Base-by-base conservation (phyloP, 2,888 invertebrate species). In the Ecliptopera silaceata region DNA sequence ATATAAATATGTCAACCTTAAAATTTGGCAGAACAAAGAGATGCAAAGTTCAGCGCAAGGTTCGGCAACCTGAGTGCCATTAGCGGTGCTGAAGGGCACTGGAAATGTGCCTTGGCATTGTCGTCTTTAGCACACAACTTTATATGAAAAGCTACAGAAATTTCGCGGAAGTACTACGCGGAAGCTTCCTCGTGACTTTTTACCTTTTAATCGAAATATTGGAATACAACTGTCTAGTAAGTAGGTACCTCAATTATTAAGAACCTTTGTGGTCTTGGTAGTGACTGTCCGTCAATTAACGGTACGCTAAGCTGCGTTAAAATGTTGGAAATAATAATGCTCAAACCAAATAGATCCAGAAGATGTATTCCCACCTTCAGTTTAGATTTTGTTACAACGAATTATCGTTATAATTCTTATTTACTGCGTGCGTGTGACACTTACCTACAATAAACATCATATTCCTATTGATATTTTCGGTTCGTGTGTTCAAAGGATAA, bases 41-140 rank as follows among this genome's bases (percentile, higher is more conserved):
- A 26, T n/a, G 22, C 34, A 17, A 50, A 50, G 34, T 43, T 51
- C 42, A 36, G n/a, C 36, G 34, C 31, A 31, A 17, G 36, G 51
- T 36, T 22, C 43, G 36, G 4, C 12, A 22, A 51, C 43, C 43
- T n/a, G 50, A 36, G 6, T 10, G 32, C 20, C 34, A 29, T 12
- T 15, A 6, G 42, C 42, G 31, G 36, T 36, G 10, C 8, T n/a
- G 38, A 41, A 41, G 29, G 39, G 8, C 29, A 39, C 17, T 39
- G 26, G 34, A 36, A 18, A 22, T 22, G 26, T 39, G 1, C 12
- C 38, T 39, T 38, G 0, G 38, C 39, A 29, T 29, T 39, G 47
- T 48, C 36, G 47, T 48, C 36, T 36, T 22, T 26, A 29, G 15
- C 5, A 3, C 10, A 8, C 26, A 10, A 47, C 32, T 34, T n/a